A percentile compares a stretch with the other conserved stretches of the same genome.
Evolutionary conservation across 2,113 vertebrate genomes (phyloP).

Genomic region (Lophius piscatorius): DNA sequence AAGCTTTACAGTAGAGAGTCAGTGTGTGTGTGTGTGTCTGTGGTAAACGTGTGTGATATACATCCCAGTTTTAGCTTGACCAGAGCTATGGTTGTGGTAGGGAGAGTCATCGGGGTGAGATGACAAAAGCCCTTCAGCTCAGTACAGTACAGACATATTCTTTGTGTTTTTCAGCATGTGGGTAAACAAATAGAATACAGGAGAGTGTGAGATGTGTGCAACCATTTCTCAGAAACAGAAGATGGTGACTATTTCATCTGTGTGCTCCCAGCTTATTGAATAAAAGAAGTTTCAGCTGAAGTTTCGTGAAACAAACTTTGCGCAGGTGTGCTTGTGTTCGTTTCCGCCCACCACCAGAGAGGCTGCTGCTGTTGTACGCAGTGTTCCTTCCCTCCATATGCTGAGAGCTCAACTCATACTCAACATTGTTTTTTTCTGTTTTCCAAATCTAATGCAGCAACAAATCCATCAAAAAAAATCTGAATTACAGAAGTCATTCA

Average conservation of each 20-base stretch:
- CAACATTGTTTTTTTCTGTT: slow-evolving; percentile 19
- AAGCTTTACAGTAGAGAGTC: slow-evolving; percentile 42
- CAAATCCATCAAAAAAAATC: slow-evolving; percentile 34
- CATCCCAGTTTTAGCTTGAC: slow-evolving; percentile 68
- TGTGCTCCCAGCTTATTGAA: slow-evolving; percentile 26
- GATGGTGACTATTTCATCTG: slow-evolving; percentile 45
- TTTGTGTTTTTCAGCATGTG: slow-evolving; percentile 48
- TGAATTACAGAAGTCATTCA: slow-evolving; percentile 13
- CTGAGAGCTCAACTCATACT: slow-evolving; percentile 24
- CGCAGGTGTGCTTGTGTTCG: not conserved
- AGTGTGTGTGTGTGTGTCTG: slow-evolving; percentile 31
- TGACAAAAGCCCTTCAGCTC: slow-evolving; percentile 33
- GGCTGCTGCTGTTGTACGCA: slow-evolving; percentile 18
- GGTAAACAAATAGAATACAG: slow-evolving; percentile 9
- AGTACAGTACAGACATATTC: slow-evolving; percentile 25
- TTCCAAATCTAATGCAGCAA: slow-evolving; percentile 9
- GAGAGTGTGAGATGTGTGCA: slow-evolving; percentile 12
- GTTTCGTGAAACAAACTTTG: slow-evolving; percentile 24
- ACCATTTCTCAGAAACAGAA: slow-evolving; percentile 38
- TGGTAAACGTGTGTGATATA: slow-evolving; percentile 46
- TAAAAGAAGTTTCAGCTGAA: slow-evolving; percentile 18
- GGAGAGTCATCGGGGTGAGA: slow-evolving; percentile 43
- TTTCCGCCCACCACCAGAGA: slow-evolving; percentile 13
- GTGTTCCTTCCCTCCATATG: slow-evolving; percentile 22
- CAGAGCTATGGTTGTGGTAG: slow-evolving; percentile 65